Evolutionary conservation across 1,140 invertebrate genomes (phyloP), one percentile per base, ranked within the genome.

Genomic region (Pseudoatta argentina): DNA sequence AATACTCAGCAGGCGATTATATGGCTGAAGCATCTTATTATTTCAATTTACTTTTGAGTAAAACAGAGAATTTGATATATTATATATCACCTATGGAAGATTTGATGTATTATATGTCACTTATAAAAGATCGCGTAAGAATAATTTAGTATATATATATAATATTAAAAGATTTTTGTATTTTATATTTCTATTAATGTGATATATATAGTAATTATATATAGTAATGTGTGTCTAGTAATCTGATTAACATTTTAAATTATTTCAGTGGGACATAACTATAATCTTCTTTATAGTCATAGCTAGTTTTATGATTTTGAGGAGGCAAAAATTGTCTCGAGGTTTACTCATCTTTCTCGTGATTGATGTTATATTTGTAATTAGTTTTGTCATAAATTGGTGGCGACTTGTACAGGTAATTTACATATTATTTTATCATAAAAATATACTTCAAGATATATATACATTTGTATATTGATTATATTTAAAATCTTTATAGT

Each of bases 301-400:
- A 30, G 78, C 86, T 51, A 27, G 88, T 21, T 85, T 88, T 86
- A 63, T 87, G 3, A 63, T 87, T 8, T 44, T 87, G 51, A 85
- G 75, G 77, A 89, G 72, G 34, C 30, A 86, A 44, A 86, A n/a
- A 53, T 83, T 83, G 78, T 88, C 89, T n/a, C 87, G 72, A 63
- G 44, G 87, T 1, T 88, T 88, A 39, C 24, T 91, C 16, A 86
- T 93, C 12, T 61, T 91, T 8, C 16, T 90, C 44, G 18, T 87
- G 5, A 57, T 91, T 7, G 64, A 90, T 59, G 12, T 92, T 6
- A 86, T 92, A 64, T 77, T 93, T 30, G 12, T 91, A 30, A 71
- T 86, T 0, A 94, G 93, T 81, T 94, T 92, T 63, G 78, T 92
- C 10, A 90, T 94, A 53, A 93, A 91, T 7, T 94, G 91, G 90